These are phyloP conservation scores for Hipparchia semele DNA, from an alignment of 2,888 invertebrate species.

Conservation along the genomic window DNA sequence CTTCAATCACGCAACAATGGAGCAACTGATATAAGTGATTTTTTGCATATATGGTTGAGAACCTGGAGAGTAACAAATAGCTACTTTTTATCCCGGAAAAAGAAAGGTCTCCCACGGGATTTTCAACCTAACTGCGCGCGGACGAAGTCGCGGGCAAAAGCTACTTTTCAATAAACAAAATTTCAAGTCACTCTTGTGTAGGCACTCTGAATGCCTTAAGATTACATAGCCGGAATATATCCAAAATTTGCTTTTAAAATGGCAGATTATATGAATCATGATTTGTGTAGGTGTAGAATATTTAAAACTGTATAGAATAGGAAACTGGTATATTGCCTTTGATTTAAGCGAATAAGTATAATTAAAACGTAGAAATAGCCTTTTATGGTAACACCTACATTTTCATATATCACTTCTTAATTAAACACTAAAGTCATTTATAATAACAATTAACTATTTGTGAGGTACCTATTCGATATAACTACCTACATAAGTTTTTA, in stretches of 20 bases:
- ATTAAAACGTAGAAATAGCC: slow-evolving; percentile 17
- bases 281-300: slow-evolving; percentile 58
- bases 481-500: neutral
- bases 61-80: no score
- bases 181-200: slow-evolving; percentile 68
- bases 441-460: no score
- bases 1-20: no score
- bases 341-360: slow-evolving; percentile 32
- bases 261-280: slow-evolving; percentile 57
- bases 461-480: neutral
- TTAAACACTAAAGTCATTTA: slow-evolving; percentile 6
- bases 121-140: no score
- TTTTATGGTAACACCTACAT: slow-evolving; percentile 24
- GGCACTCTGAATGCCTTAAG: slow-evolving; percentile 3
- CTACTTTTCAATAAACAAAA: slow-evolving; percentile 62
- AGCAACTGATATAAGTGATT: no score
- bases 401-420: slow-evolving; percentile 23
- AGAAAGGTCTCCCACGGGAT: no score
- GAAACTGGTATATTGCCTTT: slow-evolving; percentile 64
- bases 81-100: no score
- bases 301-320: slow-evolving; percentile 51
- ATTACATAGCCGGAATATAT: slow-evolving; percentile 34
- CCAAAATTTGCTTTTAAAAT: slow-evolving; percentile 52
- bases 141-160: slow-evolving; percentile 56
- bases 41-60: no score